Conservation (phyloP, 1,140 invertebrate genomes). For the Leguminivora glycinivorella region DNA sequence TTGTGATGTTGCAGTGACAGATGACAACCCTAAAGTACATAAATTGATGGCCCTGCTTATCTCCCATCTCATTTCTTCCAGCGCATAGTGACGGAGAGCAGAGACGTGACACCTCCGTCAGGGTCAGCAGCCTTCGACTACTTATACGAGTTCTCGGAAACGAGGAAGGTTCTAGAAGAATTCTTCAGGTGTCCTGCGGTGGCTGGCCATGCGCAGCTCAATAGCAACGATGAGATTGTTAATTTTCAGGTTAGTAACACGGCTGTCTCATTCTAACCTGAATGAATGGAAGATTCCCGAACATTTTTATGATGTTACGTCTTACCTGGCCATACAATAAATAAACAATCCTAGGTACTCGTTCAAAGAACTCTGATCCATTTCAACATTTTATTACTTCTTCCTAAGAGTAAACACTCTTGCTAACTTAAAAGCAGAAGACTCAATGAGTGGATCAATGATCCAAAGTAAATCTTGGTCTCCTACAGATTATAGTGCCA, state of each 20-base stretch:
- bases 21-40: not conserved
- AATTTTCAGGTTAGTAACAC: slow-evolving; percentile 79
- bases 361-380: no score
- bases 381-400: no score
- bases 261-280: slow-evolving; percentile 22
- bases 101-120: slow-evolving; percentile 75
- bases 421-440: no score
- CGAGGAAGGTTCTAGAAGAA: slow-evolving; percentile 93
- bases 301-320: no score
- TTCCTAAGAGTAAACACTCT: no score
- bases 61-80: slow-evolving; percentile 45
- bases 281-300: no score
- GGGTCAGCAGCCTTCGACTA: slow-evolving; percentile 87
- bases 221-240: slow-evolving; percentile 70
- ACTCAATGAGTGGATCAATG: no score
- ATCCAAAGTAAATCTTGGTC: no score
- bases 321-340: no score
- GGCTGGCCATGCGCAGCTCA: slow-evolving; percentile 51
- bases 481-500: no score
- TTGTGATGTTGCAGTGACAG: no score
- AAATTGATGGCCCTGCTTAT: not conserved
- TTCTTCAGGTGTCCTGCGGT: slow-evolving; percentile 89
- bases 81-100: slow-evolving; percentile 74
- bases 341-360: no score
- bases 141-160: slow-evolving; percentile 94